Evolutionary conservation across 2,113 vertebrate genomes (phyloP).

Genomic region (Cacatua alba): DNA sequence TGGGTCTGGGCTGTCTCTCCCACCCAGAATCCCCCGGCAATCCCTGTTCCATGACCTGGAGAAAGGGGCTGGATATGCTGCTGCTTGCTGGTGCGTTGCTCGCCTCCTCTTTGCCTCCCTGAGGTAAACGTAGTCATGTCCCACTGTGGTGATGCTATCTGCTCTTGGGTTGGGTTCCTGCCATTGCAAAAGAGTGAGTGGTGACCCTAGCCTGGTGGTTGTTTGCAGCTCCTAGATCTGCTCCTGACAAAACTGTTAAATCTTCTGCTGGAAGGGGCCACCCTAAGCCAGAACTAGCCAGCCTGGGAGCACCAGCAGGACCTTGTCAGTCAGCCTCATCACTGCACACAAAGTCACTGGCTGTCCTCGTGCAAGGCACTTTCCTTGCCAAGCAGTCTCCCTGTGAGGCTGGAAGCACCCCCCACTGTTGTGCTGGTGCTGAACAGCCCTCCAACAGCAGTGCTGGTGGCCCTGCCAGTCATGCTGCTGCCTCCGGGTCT

Average conservation of each 20-base stretch:
- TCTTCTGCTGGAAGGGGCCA: background rate
- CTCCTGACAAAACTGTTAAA: background rate
- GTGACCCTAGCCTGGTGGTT: background rate
- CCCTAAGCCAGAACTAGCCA: background rate
- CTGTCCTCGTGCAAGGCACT: fast-evolving
- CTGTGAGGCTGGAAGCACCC: background rate
- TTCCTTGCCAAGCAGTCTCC: no score
- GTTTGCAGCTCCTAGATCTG: background rate
- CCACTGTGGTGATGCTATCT: no score
- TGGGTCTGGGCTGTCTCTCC: no score
- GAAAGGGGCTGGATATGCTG: no score
- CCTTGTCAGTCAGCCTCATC: fast-evolving
- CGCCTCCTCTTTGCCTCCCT: no score
- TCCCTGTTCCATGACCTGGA: no score
- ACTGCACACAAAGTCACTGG: fast-evolving
- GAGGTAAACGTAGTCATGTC: no score
- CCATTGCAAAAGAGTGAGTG: fast-evolving
- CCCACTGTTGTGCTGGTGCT: background rate
- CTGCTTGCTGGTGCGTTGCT: no score
- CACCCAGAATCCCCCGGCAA: no score
- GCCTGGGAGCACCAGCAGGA: background rate
- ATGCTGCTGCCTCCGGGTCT: constrained; percentile 75
- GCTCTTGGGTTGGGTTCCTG: background rate
- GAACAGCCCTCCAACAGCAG: background rate
- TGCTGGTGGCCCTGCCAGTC: no score